These are phyloP conservation scores for Drosophila mimetica DNA, from an alignment of 2,888 invertebrate species.

Conservation along the genomic window DNA sequence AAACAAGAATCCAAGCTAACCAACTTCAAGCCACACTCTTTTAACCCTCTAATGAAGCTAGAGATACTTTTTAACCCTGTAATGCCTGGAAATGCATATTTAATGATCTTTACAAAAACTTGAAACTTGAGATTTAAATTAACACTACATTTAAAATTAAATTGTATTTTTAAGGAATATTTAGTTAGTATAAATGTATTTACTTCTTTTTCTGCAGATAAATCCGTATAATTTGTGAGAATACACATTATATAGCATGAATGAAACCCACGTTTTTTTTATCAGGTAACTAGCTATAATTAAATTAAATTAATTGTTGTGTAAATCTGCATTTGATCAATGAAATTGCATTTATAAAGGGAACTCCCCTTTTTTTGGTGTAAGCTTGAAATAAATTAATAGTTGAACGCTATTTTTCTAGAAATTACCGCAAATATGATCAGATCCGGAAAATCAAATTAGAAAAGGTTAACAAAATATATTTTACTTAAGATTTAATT, in stretches of 20 bases:
- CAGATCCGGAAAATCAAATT: background rate
- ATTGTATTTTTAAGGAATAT: too few relatives aligned
- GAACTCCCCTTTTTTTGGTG: background rate
- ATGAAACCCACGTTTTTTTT: background rate
- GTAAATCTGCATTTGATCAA: background rate
- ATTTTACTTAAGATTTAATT: background rate
- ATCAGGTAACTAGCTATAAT: background rate
- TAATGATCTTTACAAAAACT: too few relatives aligned
- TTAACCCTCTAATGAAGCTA: slow-evolving; percentile 8
- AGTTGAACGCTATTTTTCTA: background rate
- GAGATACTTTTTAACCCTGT: background rate
- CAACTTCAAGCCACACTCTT: background rate
- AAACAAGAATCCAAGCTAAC: slow-evolving; percentile 23
- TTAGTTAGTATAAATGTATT: too few relatives aligned
- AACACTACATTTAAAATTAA: background rate
- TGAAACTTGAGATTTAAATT: background rate
- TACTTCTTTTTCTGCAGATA: too few relatives aligned
- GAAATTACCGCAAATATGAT: background rate
- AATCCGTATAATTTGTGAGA: too few relatives aligned
- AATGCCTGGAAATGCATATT: too few relatives aligned
- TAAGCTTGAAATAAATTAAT: too few relatives aligned
- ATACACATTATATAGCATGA: background rate
- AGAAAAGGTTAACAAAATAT: background rate
- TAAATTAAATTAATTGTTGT: background rate
- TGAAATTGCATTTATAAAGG: background rate